phyloP scores from a whole-genome alignment of 2,888 invertebrate genomes.

The Caenorhabditis afra region DNA sequence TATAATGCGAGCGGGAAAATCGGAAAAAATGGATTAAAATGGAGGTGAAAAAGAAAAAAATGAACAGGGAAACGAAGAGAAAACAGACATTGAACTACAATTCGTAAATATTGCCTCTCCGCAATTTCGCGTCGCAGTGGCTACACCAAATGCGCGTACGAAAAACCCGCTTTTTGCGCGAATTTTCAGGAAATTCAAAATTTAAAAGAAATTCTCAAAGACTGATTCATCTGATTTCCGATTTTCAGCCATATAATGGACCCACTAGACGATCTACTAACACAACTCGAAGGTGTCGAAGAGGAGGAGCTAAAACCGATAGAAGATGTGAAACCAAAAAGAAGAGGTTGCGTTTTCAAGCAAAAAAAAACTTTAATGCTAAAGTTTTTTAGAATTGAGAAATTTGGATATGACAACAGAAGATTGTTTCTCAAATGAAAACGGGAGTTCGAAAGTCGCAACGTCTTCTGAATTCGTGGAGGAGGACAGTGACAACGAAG shows the following conservation, averaged over 20 bases:
- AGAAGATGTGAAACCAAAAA: too few relatives aligned
- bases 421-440: not conserved
- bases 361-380: not conserved
- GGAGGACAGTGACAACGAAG: constrained; percentile 55
- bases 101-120: constrained; percentile 15
- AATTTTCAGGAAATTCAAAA: not conserved
- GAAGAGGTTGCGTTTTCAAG: too few relatives aligned
- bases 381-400: not conserved
- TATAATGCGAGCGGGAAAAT: too few relatives aligned
- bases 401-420: constrained; percentile 23
- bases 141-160: constrained; percentile 24
- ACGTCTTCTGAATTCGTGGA: not conserved
- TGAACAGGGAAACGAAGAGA: constrained; percentile 13
- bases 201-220: not conserved
- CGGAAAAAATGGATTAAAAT: not conserved
- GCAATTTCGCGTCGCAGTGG: constrained; percentile 30
- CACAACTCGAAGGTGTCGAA: constrained; percentile 53
- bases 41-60: constrained; percentile 9
- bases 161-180: constrained; percentile 12
- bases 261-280: constrained; percentile 47
- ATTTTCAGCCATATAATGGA: constrained; percentile 42
- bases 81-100: not conserved
- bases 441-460: not conserved
- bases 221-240: not conserved
- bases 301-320: constrained; percentile 47